Evolutionary conservation across 1,140 invertebrate genomes (phyloP).

Genomic region (Neodiprion virginianus): DNA sequence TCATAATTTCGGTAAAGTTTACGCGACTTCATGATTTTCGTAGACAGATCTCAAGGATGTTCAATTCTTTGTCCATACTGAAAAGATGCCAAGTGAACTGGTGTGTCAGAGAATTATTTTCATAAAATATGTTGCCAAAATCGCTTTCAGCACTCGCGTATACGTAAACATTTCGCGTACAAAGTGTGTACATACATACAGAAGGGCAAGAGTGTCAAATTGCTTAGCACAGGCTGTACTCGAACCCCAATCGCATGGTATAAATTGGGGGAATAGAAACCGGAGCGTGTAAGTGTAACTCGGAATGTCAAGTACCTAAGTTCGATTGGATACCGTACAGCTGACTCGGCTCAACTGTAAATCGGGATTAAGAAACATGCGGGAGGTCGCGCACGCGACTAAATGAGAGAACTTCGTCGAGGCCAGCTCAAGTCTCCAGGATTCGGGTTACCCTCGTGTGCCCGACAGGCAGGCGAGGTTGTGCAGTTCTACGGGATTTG

Average conservation of each 20-base stretch:
- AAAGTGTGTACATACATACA: no score
- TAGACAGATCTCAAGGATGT: no score
- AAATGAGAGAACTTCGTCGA: background rate
- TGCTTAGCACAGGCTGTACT: background rate
- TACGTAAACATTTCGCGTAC: no score
- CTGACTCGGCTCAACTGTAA: slow-evolving; percentile 1
- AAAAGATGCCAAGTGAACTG: no score
- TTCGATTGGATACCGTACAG: background rate
- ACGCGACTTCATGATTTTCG: no score
- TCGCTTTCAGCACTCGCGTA: no score
- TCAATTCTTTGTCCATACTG: no score
- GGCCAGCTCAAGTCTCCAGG: background rate
- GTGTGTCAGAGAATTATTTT: no score
- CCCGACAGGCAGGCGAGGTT: background rate
- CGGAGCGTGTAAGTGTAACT: background rate
- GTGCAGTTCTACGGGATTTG: background rate
- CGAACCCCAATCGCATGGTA: background rate
- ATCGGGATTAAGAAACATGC: background rate
- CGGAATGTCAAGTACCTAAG: background rate
- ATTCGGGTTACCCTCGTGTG: background rate
- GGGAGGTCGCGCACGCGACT: slow-evolving; percentile 3
- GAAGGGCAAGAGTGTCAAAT: background rate
- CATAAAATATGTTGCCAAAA: no score
- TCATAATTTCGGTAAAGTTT: no score
- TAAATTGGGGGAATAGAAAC: background rate